A percentile compares a stretch with the other conserved stretches of the same genome.
Evolutionary conservation across 2,113 vertebrate species (phyloP).

Genomic region (Lichenostomus cassidix): DNA sequence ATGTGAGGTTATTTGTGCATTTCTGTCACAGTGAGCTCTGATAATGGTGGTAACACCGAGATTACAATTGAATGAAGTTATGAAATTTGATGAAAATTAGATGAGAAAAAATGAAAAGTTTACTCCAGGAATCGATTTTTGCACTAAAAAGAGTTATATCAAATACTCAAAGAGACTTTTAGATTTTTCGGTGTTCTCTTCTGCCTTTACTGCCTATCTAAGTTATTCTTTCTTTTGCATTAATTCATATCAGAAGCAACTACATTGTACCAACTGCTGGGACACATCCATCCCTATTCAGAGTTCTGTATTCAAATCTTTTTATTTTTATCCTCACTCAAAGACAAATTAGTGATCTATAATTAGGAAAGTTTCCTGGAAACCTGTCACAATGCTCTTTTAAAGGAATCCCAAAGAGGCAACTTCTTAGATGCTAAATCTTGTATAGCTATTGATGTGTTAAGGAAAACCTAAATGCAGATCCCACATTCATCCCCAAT

Average conservation of each 20-base stretch:
- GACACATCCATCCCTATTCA: background rate
- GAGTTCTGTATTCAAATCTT: background rate
- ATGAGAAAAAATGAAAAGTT: background rate
- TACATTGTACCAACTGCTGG: background rate
- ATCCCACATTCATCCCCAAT: background rate
- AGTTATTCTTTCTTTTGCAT: background rate
- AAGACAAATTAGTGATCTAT: background rate
- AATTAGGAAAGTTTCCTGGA: background rate
- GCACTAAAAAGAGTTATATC: background rate
- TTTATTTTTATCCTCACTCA: background rate
- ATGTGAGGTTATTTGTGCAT: background rate
- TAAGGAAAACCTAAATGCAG: background rate
- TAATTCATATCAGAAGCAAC: background rate
- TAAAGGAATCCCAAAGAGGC: background rate
- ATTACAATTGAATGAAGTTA: background rate
- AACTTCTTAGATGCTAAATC: background rate
- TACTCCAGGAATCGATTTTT: background rate
- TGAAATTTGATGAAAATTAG: background rate
- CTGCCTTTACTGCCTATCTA: background rate
- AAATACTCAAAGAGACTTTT: background rate
- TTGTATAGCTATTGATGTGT: background rate
- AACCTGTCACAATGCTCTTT: background rate
- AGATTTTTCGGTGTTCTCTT: background rate
- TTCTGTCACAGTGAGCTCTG: background rate
- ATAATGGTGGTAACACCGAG: background rate